Conservation (phyloP, 2,888 invertebrate species). For the Drosophila mettleri region DNA sequence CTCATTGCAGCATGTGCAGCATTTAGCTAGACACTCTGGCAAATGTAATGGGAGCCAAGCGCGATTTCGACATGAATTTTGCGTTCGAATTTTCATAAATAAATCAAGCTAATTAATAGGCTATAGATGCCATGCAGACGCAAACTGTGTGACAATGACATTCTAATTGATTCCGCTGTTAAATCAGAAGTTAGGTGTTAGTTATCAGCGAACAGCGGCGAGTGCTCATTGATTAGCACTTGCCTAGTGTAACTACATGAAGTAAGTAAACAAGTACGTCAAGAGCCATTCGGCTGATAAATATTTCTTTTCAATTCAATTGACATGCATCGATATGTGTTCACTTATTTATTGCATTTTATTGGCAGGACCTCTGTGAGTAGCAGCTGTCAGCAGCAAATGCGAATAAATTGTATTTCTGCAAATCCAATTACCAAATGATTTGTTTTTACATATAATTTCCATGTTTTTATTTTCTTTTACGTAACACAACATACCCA, state of each 20-base stretch:
- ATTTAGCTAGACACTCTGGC: background rate
- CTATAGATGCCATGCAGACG: background rate
- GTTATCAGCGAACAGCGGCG: background rate
- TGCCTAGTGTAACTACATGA: slow-evolving; percentile 6
- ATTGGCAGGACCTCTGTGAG: slow-evolving; percentile 61
- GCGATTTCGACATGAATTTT: slow-evolving; percentile 4
- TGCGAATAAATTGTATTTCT: slow-evolving; percentile 70
- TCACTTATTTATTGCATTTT: slow-evolving; percentile 57
- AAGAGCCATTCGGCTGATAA: slow-evolving; percentile 32
- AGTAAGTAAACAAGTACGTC: slow-evolving; percentile 18
- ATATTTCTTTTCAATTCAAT: slow-evolving; percentile 50
- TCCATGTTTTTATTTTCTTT: slow-evolving; percentile 15
- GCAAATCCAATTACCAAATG: slow-evolving; percentile 74
- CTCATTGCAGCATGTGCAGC: slow-evolving; percentile 1
- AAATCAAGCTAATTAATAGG: slow-evolving; percentile 9
- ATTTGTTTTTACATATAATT: slow-evolving; percentile 64
- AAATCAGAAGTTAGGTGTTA: background rate
- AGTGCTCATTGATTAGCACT: slow-evolving; percentile 13
- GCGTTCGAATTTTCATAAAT: slow-evolving; percentile 11
- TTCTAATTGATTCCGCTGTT: background rate
- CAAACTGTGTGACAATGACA: background rate
- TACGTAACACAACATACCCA: slow-evolving; percentile 10
- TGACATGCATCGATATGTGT: slow-evolving; percentile 38
- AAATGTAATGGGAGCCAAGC: background rate
- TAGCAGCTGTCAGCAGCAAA: slow-evolving; percentile 70